These are phyloP conservation scores for Rhinogobio ventralis DNA, from an alignment of 2,797 vertebrate genomes.

Conservation along the genomic window DNA sequence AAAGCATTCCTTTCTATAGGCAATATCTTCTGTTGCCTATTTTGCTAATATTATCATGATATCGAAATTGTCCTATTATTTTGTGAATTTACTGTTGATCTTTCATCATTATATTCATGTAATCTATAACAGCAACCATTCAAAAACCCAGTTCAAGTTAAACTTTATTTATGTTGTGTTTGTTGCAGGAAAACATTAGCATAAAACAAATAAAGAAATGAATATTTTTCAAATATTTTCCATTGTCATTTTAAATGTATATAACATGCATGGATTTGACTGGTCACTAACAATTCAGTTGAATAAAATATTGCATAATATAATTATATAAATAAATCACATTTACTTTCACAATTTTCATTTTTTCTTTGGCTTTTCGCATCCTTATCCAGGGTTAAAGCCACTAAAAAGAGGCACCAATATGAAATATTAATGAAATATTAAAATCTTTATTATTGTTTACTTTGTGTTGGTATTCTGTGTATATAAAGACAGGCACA, in stretches of 20 bases:
- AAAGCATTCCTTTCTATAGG: not conserved
- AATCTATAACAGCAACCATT: not conserved
- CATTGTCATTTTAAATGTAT: not conserved
- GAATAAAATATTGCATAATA: not conserved
- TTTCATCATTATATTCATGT: not conserved
- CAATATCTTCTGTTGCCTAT: not conserved
- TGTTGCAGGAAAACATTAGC: not conserved
- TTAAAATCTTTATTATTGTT: not conserved
- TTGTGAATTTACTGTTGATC: not conserved
- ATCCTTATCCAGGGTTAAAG: constrained; percentile 24
- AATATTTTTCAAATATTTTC: not conserved
- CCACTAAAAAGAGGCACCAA: constrained; percentile 10
- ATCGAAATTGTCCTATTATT: not conserved
- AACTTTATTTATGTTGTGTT: constrained; percentile 9
- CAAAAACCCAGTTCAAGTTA: not conserved
- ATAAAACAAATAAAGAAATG: constrained; percentile 9
- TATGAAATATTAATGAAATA: constrained; percentile 18
- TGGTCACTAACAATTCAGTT: not conserved
- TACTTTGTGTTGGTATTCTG: not conserved
- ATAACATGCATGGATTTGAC: not conserved
- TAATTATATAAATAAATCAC: constrained; percentile 11
- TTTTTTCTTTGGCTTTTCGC: constrained; percentile 27
- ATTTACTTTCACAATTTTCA: constrained; percentile 9
- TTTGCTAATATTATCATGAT: not conserved
- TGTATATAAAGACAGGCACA: constrained; percentile 27